phyloP scores from a whole-genome alignment of 30 jellyfish, hydroid and myxozoan species.

The Sanderia malayensis region DNA sequence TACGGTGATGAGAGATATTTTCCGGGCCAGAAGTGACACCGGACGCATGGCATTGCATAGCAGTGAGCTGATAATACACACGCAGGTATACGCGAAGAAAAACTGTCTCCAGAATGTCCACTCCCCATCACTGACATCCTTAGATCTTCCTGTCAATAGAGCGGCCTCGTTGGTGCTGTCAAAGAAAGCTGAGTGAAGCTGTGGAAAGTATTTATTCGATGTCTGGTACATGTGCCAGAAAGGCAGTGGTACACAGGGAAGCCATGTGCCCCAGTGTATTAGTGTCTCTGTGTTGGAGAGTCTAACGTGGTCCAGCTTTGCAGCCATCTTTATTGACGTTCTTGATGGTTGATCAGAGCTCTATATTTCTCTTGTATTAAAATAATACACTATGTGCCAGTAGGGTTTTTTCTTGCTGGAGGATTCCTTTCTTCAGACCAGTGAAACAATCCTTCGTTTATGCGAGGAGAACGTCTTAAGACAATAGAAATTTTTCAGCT shows the following conservation, averaged over 20 bases:
- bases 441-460: too few species aligned
- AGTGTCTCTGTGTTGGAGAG: slow-evolving; percentile 35
- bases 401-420: too few species aligned
- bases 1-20: slow-evolving; percentile 48
- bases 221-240: slow-evolving; percentile 52
- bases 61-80: slow-evolving; percentile 36
- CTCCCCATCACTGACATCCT: slow-evolving; percentile 61
- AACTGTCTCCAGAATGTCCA: slow-evolving; percentile 77
- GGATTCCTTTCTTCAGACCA: too few species aligned
- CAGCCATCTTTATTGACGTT: slow-evolving; percentile 52
- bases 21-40: slow-evolving; percentile 42
- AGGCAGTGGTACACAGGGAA: slow-evolving; percentile 50
- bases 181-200: slow-evolving; percentile 48
- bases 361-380: too few species aligned
- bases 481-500: too few species aligned
- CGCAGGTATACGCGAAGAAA: slow-evolving; percentile 23
- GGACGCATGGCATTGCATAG: slow-evolving; percentile 20
- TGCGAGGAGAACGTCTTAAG: too few species aligned
- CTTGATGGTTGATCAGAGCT: too few species aligned
- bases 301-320: slow-evolving; percentile 38
- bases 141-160: slow-evolving; percentile 40
- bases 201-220: slow-evolving; percentile 41
- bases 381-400: too few species aligned
- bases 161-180: slow-evolving; percentile 43
- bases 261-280: slow-evolving; percentile 57